Evolutionary conservation across 2,888 invertebrate genomes (phyloP).

Genomic region (Dryobota labecula): DNA sequence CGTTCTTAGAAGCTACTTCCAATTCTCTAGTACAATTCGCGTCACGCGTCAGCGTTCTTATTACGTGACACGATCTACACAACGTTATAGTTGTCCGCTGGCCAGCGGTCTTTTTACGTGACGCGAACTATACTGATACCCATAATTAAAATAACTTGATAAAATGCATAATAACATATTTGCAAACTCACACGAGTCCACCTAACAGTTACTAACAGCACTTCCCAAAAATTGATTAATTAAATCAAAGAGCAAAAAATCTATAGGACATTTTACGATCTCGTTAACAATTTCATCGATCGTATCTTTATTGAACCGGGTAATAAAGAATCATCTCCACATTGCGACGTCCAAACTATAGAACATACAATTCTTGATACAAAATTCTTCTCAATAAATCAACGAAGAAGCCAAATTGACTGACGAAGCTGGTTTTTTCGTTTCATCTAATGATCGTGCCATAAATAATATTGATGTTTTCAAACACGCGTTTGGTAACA

Average conservation of each 20-base stretch:
- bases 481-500: conserved; percentile 39
- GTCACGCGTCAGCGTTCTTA: no score
- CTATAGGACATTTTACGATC: conserved; percentile 3
- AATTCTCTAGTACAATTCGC: not conserved
- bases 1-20: no score
- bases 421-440: conserved; percentile 54
- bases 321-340: conserved; percentile 26
- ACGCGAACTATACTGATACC: no score
- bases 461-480: conserved; percentile 57
- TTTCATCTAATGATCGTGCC: conserved; percentile 47
- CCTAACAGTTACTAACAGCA: not conserved
- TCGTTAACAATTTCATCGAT: conserved; percentile 24
- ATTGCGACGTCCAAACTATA: conserved; percentile 14
- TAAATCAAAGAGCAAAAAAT: no score
- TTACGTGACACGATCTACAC: no score
- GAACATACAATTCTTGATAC: conserved; percentile 10
- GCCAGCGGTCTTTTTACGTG: no score
- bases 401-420: conserved; percentile 45
- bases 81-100: no score
- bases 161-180: not conserved
- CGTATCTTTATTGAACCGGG: conserved; percentile 20
- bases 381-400: conserved; percentile 52
- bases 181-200: not conserved
- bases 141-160: not conserved
- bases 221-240: not conserved